Evolutionary conservation across 2,797 vertebrate species (phyloP).

Genomic region (Rhinoraja longicauda): DNA sequence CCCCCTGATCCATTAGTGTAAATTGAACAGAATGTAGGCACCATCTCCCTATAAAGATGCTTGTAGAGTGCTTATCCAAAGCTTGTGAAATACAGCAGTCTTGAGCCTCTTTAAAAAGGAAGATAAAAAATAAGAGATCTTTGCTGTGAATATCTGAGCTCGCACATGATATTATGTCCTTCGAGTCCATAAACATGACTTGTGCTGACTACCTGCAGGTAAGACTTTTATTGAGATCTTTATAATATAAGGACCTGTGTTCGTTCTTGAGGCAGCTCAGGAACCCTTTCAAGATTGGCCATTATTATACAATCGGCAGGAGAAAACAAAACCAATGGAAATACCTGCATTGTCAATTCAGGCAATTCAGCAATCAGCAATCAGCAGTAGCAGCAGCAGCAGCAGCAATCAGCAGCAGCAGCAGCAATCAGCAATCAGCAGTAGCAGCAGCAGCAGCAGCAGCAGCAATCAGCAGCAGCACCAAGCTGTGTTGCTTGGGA

Average conservation of each 20-base stretch:
- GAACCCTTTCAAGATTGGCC: background rate
- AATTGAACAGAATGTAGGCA: background rate
- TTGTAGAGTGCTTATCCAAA: background rate
- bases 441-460: too few species aligned
- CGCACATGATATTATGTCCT: background rate
- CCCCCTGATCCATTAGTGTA: background rate
- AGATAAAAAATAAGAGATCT: background rate
- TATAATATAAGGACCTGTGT: background rate
- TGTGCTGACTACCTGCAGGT: background rate
- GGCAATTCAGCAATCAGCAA: too few species aligned
- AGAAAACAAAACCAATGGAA: background rate
- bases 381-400: too few species aligned
- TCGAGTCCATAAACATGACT: background rate
- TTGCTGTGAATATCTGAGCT: background rate
- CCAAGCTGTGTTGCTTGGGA: too few species aligned
- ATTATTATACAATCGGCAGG: background rate
- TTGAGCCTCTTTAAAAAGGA: background rate
- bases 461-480: too few species aligned
- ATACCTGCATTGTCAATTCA: background rate
- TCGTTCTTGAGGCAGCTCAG: background rate
- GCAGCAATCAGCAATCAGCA: too few species aligned
- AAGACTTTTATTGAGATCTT: background rate
- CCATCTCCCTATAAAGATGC: background rate
- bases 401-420: too few species aligned
- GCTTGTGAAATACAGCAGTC: background rate